Percentiles rank a stretch among this genome's conserved stretches.
phyloP scores from a whole-genome alignment of 2,797 vertebrate species.

The Zenarchopterus dispar region DNA sequence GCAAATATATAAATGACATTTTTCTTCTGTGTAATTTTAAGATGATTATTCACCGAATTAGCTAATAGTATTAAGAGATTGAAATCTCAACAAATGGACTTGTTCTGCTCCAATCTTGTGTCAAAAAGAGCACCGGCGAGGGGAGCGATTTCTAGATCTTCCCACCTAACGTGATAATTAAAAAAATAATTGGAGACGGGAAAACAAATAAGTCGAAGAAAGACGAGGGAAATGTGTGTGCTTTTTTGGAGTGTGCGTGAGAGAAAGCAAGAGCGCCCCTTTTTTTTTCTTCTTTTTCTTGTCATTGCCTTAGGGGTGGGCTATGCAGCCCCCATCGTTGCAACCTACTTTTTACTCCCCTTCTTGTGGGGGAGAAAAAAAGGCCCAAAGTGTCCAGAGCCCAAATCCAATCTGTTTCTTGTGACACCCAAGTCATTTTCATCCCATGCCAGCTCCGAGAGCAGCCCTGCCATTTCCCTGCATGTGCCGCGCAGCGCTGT shows the following conservation, averaged over 20 bases:
- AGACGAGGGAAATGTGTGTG: constrained; percentile 32
- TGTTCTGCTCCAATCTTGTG: constrained; percentile 59
- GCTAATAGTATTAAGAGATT: constrained; percentile 61
- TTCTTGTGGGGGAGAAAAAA: constrained; percentile 37
- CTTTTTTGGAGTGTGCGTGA: constrained; percentile 21
- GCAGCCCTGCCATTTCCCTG: constrained; percentile 46
- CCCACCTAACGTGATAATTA: constrained; percentile 73
- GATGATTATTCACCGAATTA: constrained; percentile 55
- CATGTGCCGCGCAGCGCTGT: constrained; percentile 50
- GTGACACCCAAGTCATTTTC: constrained; percentile 65
- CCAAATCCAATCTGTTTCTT: constrained; percentile 75
- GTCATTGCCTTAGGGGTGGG: constrained; percentile 68
- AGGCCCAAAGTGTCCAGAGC: constrained; percentile 60
- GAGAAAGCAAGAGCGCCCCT: constrained; percentile 62
- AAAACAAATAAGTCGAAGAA: constrained; percentile 41
- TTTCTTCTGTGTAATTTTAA: constrained; percentile 37
- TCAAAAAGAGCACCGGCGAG: constrained; percentile 54
- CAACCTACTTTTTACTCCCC: constrained; percentile 78
- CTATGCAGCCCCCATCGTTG: constrained; percentile 74
- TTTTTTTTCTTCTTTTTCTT: constrained; percentile 58
- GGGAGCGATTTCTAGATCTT: constrained; percentile 50
- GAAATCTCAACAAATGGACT: constrained; percentile 55
- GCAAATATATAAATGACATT: constrained; percentile 42
- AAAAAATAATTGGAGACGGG: constrained; percentile 61
- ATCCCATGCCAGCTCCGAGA: constrained; percentile 30